Evolutionary conservation across 2,888 invertebrate genomes (phyloP).

Genomic region (Coleophora deauratella): DNA sequence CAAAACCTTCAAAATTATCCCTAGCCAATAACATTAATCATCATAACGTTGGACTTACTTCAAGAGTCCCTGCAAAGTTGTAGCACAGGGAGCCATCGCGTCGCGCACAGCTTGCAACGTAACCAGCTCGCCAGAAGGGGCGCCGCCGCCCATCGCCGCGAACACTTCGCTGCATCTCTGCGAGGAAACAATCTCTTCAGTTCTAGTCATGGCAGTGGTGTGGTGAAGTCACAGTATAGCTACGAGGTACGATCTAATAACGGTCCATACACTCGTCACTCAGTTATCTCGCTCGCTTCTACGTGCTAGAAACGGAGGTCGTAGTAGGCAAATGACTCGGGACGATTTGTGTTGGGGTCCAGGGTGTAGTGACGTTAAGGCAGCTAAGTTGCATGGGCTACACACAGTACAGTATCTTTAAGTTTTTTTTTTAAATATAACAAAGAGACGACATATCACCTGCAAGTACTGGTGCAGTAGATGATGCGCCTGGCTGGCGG

Average conservation of each 20-base stretch:
- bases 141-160: constrained; percentile 50
- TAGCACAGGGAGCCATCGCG: constrained; percentile 55
- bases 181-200: not conserved
- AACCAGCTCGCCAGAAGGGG: constrained; percentile 35
- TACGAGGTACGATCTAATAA: no score
- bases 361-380: no score
- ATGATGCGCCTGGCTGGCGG: constrained; percentile 60
- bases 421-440: no score
- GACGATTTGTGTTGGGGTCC: no score
- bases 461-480: constrained; percentile 62
- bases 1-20: no score
- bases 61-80: constrained; percentile 53
- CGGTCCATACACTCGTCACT: no score
- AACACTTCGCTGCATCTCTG: constrained; percentile 65
- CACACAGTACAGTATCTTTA: not conserved
- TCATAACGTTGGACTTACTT: constrained; percentile 20
- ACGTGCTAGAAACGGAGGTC: no score
- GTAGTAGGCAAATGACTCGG: no score
- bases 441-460: constrained; percentile 20
- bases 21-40: no score
- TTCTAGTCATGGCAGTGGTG: no score
- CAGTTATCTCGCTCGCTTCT: no score
- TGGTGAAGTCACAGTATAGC: no score
- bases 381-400: not conserved
- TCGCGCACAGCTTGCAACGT: constrained; percentile 60